Evolutionary conservation across 2,888 invertebrate species (phyloP), one percentile per base, ranked within the genome.

Genomic region (Petrolisthes cinctipes): DNA sequence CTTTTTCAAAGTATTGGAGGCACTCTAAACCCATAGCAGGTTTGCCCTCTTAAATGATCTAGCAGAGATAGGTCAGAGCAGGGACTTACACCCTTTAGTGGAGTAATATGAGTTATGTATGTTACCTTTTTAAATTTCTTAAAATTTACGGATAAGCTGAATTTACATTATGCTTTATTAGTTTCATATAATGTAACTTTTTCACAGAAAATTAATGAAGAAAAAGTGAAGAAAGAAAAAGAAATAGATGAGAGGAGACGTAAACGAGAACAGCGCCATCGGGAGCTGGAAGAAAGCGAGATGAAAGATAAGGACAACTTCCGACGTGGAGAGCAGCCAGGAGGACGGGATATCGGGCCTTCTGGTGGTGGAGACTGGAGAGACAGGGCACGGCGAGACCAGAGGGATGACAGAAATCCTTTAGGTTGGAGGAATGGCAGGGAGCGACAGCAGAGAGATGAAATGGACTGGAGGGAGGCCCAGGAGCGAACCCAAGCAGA

Each of bases 241-340:
- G 84, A 84, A 37, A 82, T 82, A 14, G 90, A 91, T 76, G 89
- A 90, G 20, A 79, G 90, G 14, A 81, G 86, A 14, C 78, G 76
- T 61, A 57, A 56, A 78, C 85, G 91, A 7, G 90, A 91, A 66
- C 85, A 91, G 82, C 87, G 91, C 0, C 91, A 91, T 82, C 83
- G 88, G n/a, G 85, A 90, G 68, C 76, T 78, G 9, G 90, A 86
- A 7, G 89, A 79, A 11, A 53, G 11, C 9, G 82, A 76, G 23
- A 80, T 79, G 20, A 80, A 75, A 53, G 57, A 78, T 4, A 11
- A 17, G 5, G 81, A 80, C 11, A 37, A 51, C 37, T 14, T 6
- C 9, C 78, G 79, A 37, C 73, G 71, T 23, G 68, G 79, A 0
- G 80, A 79, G 6, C 68, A 51, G 6, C 17, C 23, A 73, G 51